Evolutionary conservation across 2,113 vertebrate species (phyloP).

Genomic region (Nettapus auritus): DNA sequence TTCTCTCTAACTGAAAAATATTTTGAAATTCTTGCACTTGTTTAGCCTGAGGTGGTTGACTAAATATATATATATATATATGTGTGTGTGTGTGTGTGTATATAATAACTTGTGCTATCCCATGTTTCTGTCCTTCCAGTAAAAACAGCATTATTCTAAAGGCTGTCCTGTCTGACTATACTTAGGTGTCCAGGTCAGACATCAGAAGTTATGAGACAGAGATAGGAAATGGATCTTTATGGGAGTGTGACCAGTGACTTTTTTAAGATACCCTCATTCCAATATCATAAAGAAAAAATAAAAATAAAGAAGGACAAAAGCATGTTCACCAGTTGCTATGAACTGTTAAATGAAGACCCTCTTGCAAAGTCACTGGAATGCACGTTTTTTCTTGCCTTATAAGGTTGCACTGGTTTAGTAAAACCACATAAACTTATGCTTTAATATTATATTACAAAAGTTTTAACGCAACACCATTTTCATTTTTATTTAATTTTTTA

Average conservation of each 20-base stretch:
- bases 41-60: background rate
- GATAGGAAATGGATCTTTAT: background rate
- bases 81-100: no score
- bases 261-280: background rate
- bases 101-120: background rate
- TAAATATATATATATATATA: no score
- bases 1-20: background rate
- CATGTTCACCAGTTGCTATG: background rate
- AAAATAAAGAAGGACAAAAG: background rate
- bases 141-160: background rate
- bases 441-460: background rate
- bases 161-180: background rate
- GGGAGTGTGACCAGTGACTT: background rate
- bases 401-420: background rate
- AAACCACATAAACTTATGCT: background rate
- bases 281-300: background rate
- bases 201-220: background rate
- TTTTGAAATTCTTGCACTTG: background rate
- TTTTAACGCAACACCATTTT: background rate
- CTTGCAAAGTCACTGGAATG: background rate
- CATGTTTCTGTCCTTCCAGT: rapidly evolving
- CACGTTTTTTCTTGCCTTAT: background rate
- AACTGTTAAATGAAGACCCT: background rate
- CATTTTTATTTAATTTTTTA: no score
- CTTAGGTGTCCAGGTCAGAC: background rate